A percentile compares a stretch with the other conserved stretches of the same genome.
phyloP scores from a whole-genome alignment of 2,797 vertebrate species.

The Sandelia bainsii region DNA sequence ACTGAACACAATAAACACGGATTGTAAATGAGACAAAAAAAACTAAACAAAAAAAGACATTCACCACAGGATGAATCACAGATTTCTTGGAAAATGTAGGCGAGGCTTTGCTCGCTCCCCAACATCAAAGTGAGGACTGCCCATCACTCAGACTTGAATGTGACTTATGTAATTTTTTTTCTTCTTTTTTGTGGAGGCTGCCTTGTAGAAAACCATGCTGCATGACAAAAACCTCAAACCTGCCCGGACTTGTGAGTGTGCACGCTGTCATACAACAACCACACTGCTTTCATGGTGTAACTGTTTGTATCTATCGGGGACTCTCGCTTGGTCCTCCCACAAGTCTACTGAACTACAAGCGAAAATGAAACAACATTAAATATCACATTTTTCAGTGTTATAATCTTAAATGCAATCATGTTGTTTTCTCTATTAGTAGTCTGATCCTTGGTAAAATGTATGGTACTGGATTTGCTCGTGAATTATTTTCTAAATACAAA shows the following conservation, averaged over 20 bases:
- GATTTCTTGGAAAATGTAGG: slow-evolving; percentile 72
- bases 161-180: slow-evolving; percentile 70
- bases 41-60: slow-evolving; percentile 32
- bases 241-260: slow-evolving; percentile 70
- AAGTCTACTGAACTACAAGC: slow-evolving; percentile 17
- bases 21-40: slow-evolving; percentile 41
- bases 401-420: neutral
- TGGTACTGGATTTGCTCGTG: neutral
- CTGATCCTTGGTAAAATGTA: neutral
- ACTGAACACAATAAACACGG: slow-evolving; percentile 13
- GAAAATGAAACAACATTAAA: slow-evolving; percentile 45
- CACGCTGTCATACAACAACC: slow-evolving; percentile 41
- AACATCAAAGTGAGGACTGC: slow-evolving; percentile 57
- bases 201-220: slow-evolving; percentile 54
- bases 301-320: slow-evolving; percentile 36
- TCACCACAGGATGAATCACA: slow-evolving; percentile 75
- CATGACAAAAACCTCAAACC: slow-evolving; percentile 52
- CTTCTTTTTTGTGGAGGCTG: slow-evolving; percentile 62
- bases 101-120: slow-evolving; percentile 52
- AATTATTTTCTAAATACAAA: neutral
- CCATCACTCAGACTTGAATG: slow-evolving; percentile 73
- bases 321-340: slow-evolving; percentile 35
- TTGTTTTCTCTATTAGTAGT: slow-evolving; percentile 1
- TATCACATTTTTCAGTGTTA: slow-evolving; percentile 14
- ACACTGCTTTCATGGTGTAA: slow-evolving; percentile 36